A percentile compares a stretch with the other conserved stretches of the same genome.
phyloP scores from a whole-genome alignment of 2,113 vertebrate genomes.

The Mesoclemmys tuberculata region DNA sequence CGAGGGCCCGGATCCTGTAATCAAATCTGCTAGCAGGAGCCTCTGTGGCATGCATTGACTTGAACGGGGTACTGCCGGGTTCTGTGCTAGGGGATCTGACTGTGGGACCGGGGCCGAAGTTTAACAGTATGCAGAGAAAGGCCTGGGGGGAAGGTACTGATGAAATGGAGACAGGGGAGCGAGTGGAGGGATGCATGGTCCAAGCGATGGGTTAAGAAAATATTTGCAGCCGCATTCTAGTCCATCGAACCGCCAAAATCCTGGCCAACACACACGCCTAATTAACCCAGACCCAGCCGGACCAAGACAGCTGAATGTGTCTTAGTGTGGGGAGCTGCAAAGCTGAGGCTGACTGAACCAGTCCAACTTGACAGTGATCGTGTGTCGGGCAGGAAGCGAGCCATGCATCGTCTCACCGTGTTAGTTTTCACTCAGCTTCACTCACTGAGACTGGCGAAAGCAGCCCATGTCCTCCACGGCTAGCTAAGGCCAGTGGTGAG shows the following conservation, averaged over 20 bases:
- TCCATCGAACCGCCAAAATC: not conserved
- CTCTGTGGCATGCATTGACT: not conserved
- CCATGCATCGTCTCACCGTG: not conserved
- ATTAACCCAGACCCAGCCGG: not conserved
- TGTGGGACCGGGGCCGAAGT: not conserved
- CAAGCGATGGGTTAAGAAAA: not conserved
- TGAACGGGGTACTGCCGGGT: not conserved
- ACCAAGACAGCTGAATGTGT: not conserved
- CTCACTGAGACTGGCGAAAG: not conserved
- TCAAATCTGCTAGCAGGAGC: not conserved
- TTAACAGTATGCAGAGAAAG: accelerated
- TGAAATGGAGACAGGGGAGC: too few relatives aligned
- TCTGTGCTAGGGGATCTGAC: not conserved
- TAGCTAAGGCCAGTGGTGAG: not conserved
- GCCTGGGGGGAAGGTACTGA: accelerated
- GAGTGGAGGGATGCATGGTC: not conserved
- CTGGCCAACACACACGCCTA: not conserved
- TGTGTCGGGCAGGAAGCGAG: not conserved
- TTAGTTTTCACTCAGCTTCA: not conserved
- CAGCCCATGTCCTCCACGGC: not conserved
- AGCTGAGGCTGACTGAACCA: not conserved
- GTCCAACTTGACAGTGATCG: not conserved
- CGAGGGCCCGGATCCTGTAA: not conserved
- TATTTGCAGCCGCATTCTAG: not conserved
- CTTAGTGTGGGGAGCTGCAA: not conserved